Base-by-base conservation (phyloP, 2,888 invertebrate genomes). In the Agrochola litura region DNA sequence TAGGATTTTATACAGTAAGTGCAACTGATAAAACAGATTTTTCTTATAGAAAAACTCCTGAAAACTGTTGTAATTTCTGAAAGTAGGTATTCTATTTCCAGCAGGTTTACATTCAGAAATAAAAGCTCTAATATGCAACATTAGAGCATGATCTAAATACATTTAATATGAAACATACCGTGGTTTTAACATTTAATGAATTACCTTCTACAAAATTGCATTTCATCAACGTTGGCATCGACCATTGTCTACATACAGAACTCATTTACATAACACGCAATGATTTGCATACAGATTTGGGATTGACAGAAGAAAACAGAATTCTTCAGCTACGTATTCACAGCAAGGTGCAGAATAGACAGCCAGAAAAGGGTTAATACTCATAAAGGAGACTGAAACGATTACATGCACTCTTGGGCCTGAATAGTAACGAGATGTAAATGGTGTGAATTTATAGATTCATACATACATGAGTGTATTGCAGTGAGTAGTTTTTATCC, bases 221-320 rank as follows among this genome's bases (percentile, higher is more conserved):
- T 8, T 8, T 60, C 16, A n/a, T 25, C 52, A 52, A 54, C 16
- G 30, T 54, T 22, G 14, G 5, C 41, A n/a, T 22, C 9, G 12
- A 14, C 8, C 25, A 54, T 72, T 72, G 22, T 54, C 6, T 25
- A 25, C 25, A 25, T 25, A 25, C 1, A 58, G 25, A 14, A 58
- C 14, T 58, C 2, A 77, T 64, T 52, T 16, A 61, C 46, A 81
- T 25, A 56, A 14, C 54, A 56, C 9, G 14, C 37, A 12, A 61
- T 61, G 43, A 76, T 81, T 77, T 64, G 46, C 82, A 82, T 82
- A 65, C 52, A 60, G 22, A 71, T 71, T 77, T 77, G 73, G 68
- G 22, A 19, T 68, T 65, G 63, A 22, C 22, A 43, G 41, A 79
- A 58, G 41, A 64, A 60, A 56, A 56, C 49, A 46, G 49, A 49